Percentiles rank a stretch among this genome's conserved stretches.
phyloP scores from a whole-genome alignment of 1,140 invertebrate genomes.

The Zaprionus ornatus region DNA sequence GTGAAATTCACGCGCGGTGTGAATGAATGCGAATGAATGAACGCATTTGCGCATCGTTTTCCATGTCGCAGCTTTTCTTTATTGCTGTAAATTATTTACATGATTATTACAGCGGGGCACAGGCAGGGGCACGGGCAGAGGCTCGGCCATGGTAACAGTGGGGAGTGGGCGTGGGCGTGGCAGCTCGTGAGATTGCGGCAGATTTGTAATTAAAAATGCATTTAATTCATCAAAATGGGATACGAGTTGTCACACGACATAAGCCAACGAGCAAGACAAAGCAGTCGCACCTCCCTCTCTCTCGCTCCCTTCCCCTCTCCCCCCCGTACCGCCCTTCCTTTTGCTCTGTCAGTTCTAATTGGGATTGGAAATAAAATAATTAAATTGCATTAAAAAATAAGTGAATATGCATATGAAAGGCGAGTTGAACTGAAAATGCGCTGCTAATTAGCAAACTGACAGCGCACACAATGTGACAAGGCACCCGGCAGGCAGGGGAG shows the following conservation, averaged over 20 bases:
- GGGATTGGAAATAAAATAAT: slow-evolving; percentile 64
- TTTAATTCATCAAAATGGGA: slow-evolving; percentile 67
- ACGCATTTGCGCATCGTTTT: neutral
- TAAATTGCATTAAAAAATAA: slow-evolving; percentile 76
- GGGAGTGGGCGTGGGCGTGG: neutral
- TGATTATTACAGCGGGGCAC: neutral
- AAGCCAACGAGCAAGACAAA: slow-evolving; percentile 50
- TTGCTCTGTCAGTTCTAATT: slow-evolving; percentile 34
- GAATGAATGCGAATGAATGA: neutral
- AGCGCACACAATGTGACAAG: slow-evolving; percentile 51
- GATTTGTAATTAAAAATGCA: slow-evolving; percentile 75
- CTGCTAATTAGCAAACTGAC: slow-evolving; percentile 77
- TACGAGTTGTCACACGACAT: slow-evolving; percentile 67
- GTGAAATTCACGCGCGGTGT: neutral
- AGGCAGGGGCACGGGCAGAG: neutral
- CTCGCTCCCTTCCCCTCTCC: neutral
- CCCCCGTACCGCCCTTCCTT: neutral
- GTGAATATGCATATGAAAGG: slow-evolving; percentile 79
- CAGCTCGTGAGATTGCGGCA: slow-evolving; percentile 23
- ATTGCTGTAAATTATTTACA: slow-evolving; percentile 9
- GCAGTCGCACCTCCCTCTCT: slow-evolving; percentile 21
- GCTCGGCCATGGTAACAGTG: too few species aligned
- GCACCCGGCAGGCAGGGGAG: neutral
- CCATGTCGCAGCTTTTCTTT: slow-evolving; percentile 3
- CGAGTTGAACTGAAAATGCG: slow-evolving; percentile 63